phyloP scores from a whole-genome alignment of 1,140 invertebrate genomes.

The Lasioglossum baleicum region DNA sequence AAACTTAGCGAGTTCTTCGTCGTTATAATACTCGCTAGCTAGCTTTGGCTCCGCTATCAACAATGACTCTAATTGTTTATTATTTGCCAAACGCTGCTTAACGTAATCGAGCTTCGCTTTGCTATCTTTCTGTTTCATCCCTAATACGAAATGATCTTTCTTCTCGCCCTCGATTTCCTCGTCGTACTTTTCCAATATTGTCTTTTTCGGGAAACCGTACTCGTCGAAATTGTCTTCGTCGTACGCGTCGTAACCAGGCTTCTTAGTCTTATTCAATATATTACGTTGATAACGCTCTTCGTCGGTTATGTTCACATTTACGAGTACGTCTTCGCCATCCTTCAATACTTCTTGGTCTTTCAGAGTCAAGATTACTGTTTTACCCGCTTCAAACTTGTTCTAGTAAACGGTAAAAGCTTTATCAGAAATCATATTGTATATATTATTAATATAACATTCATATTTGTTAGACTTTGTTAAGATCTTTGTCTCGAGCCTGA shows the following conservation, averaged over 20 bases:
- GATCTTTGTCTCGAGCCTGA: no score
- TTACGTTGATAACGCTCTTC: conserved; percentile 94
- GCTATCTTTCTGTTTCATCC: conserved; percentile 80
- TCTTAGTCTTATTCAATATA: conserved; percentile 91
- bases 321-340: conserved; percentile 92
- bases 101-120: conserved; percentile 79
- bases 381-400: conserved; percentile 90
- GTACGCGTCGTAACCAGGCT: conserved; percentile 90
- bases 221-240: conserved; percentile 94
- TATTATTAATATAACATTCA: no score
- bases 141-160: conserved; percentile 90
- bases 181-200: conserved; percentile 94
- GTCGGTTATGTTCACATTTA: conserved; percentile 98
- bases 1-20: conserved; percentile 90
- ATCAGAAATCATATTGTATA: not conserved
- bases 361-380: conserved; percentile 93
- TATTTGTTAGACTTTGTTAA: no score
- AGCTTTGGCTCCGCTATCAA: conserved; percentile 84
- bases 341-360: conserved; percentile 96
- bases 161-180: conserved; percentile 94
- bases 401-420: conserved; percentile 60
- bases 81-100: conserved; percentile 84
- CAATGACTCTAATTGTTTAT: conserved; percentile 88
- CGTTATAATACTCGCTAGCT: conserved; percentile 94
- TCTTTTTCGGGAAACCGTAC: conserved; percentile 86